These are phyloP conservation scores for Poeciliopsis prolifica DNA, from an alignment of 2,113 vertebrate species.

Conservation along the genomic window DNA sequence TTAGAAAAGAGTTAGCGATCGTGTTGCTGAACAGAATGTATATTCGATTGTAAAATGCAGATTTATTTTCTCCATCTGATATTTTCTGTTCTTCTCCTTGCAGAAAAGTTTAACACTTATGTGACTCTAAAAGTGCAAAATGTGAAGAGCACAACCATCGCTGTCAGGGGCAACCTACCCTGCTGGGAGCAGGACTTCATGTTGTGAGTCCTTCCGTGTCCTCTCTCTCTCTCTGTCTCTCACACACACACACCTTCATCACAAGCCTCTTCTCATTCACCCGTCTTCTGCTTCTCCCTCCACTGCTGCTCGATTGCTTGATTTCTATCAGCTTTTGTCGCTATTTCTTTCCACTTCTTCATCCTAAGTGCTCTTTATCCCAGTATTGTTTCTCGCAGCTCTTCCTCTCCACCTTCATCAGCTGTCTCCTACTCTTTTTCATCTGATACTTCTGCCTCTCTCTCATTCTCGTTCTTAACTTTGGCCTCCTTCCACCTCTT, in stretches of 20 bases:
- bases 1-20: slow-evolving; percentile 23
- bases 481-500: slow-evolving; percentile 44
- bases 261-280: slow-evolving; percentile 17
- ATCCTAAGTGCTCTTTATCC: slow-evolving; percentile 48
- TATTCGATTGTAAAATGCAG: not conserved
- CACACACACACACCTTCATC: slow-evolving; percentile 14
- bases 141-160: slow-evolving; percentile 98
- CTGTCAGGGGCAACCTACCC: slow-evolving; percentile 92
- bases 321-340: slow-evolving; percentile 29
- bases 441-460: slow-evolving; percentile 27
- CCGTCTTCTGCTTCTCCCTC: slow-evolving; percentile 23
- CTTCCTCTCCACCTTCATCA: slow-evolving; percentile 37
- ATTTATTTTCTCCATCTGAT: not conserved
- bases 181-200: slow-evolving; percentile 99
- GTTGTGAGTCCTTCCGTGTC: slow-evolving; percentile 88
- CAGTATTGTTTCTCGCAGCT: slow-evolving; percentile 42
- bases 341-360: slow-evolving; percentile 26
- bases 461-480: slow-evolving; percentile 48
- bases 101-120: slow-evolving; percentile 98
- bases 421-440: slow-evolving; percentile 46
- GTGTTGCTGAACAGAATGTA: not conserved
- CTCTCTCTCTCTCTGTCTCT: slow-evolving; percentile 15
- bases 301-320: slow-evolving; percentile 27
- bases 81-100: not conserved
- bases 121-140: slow-evolving; percentile 99